Base-by-base conservation (phyloP, 2,113 vertebrate genomes). In the Elephantulus edwardii region DNA sequence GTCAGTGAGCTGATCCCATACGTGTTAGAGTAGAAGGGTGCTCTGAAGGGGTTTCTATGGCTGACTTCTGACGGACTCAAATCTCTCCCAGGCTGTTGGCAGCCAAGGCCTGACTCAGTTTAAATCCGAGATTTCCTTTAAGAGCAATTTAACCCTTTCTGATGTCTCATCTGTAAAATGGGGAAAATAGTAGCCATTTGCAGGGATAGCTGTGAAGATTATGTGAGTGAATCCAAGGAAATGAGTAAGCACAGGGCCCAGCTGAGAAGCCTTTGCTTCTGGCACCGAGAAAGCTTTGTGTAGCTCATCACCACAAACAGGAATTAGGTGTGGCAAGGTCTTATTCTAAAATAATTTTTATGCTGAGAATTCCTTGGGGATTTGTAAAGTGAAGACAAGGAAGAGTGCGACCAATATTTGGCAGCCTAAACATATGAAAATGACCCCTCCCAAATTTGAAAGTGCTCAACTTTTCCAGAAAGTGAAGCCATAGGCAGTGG, bases 241-340 rank as follows among this genome's bases (percentile, higher is more conserved):
- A 56, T 38, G 11, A 24, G 66, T 19, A 9, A 62, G 35, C 52
- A 0, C 14, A 0, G 58, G 24, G 33, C 19, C 71, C 74, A 56
- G 44, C 8, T 5, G 8, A 68, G 42, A 66, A 19, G n/a, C 60
- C 81, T 84, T 35, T 74, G 86, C 56, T 54, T 64, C 33, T 4
- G 50, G 11, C 56, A 30, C 56, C 20, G n/a, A n/a, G n/a, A 56
- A 44, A 79, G 86, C 35, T 68, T 10, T 12, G 48, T 44, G 46
- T 17, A 30, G 48, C 75, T 81, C 75, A n/a, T 90, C 46, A 2
- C 24, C 50, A 20, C 83, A 88, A 83, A 88, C 74, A 72, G 84
- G 80, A 82, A 50, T 88, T 62, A 28, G 76, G n/a, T n/a, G 82
- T 54, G 68, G 11, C 83, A 68, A 86, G 77, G 80, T 68, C 84